phyloP scores from a whole-genome alignment of 2,888 invertebrate genomes.

The Bombylius discolor region DNA sequence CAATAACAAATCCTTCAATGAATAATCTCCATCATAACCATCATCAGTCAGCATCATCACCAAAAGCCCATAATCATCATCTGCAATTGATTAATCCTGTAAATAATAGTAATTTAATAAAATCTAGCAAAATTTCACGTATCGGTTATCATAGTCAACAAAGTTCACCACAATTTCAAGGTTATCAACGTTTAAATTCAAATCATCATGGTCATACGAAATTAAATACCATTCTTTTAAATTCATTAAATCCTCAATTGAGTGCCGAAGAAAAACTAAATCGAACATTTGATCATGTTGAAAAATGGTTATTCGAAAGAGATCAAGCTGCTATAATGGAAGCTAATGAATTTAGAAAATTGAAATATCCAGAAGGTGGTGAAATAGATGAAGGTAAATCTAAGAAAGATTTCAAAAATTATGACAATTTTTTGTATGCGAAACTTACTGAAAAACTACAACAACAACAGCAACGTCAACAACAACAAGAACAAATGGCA shows the following conservation, averaged over 20 bases:
- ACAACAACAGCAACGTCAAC: slow-evolving; percentile 16
- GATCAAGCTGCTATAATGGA: slow-evolving; percentile 15
- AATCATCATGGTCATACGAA: slow-evolving; percentile 6
- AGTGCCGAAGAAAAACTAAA: slow-evolving; percentile 23
- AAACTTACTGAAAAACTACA: slow-evolving; percentile 33
- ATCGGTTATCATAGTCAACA: slow-evolving; percentile 15
- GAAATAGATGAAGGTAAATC: slow-evolving; percentile 16
- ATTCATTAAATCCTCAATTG: slow-evolving; percentile 22
- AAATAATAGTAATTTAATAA: slow-evolving; percentile 18
- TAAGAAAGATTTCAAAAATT: slow-evolving; percentile 30
- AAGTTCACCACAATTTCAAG: slow-evolving; percentile 25
- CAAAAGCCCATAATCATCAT: slow-evolving; percentile 6
- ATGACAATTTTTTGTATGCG: slow-evolving; percentile 32
- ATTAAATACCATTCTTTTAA: slow-evolving; percentile 22
- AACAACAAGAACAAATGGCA: slow-evolving; percentile 12
- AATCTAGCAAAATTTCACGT: slow-evolving; percentile 17
- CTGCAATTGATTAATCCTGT: neutral
- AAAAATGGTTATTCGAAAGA: slow-evolving; percentile 38
- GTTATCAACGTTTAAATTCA: slow-evolving; percentile 22
- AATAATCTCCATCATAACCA: neutral
- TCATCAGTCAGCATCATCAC: slow-evolving; percentile 3
- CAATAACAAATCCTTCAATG: neutral
- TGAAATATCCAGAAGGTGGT: slow-evolving; percentile 6
- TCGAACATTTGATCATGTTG: slow-evolving; percentile 35
- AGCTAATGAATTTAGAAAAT: slow-evolving; percentile 10